These are phyloP conservation scores for Melikaiella ostensackeni DNA, from an alignment of 2,888 invertebrate genomes.

Conservation along the genomic window DNA sequence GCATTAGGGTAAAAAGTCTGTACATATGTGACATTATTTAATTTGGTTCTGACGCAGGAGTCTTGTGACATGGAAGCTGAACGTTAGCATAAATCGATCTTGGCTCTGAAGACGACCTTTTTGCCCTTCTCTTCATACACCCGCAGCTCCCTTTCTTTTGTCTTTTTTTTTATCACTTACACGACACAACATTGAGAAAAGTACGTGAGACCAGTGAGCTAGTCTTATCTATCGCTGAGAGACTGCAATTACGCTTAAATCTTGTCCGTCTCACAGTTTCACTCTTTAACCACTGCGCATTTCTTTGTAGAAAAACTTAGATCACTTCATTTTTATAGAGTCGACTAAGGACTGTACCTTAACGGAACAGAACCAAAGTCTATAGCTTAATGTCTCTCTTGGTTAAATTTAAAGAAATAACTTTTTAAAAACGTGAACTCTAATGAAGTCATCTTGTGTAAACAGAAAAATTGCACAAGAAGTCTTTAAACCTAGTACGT, in stretches of 20 bases:
- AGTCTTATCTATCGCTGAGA: constrained; percentile 48
- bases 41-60: background rate
- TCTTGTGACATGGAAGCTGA: background rate
- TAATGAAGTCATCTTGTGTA: no score
- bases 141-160: background rate
- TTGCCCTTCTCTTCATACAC: background rate
- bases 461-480: no score
- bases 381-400: no score
- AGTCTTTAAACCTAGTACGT: no score
- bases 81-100: constrained; percentile 18
- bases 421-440: no score
- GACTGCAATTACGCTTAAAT: constrained; percentile 52
- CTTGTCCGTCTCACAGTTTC: constrained; percentile 38
- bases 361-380: no score
- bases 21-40: background rate
- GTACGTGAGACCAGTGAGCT: background rate
- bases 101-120: constrained; percentile 3
- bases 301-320: constrained; percentile 44
- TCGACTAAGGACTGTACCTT: no score
- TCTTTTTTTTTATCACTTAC: background rate
- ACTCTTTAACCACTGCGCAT: constrained; percentile 41
- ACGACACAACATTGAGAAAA: background rate
- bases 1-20: background rate
- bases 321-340: no score
- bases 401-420: no score